phyloP scores from a whole-genome alignment of 1,140 invertebrate genomes.

The Drosophila navojoa region DNA sequence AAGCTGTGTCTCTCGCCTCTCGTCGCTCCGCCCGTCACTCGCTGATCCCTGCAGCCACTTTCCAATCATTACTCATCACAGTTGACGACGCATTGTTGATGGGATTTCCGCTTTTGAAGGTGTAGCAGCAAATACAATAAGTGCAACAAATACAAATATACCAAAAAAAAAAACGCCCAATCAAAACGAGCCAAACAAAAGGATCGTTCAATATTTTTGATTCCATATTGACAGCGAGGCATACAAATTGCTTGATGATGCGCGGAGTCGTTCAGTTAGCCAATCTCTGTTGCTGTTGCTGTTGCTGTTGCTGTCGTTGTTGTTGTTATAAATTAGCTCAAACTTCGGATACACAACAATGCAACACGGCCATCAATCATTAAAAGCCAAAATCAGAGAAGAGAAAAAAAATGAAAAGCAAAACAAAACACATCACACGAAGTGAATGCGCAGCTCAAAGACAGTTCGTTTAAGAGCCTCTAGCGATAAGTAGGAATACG shows the following conservation, averaged over 20 bases:
- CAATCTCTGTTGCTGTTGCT: conserved; percentile 8
- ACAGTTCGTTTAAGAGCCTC: conserved; percentile 68
- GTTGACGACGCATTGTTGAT: conserved; percentile 66
- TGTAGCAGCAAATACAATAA: conserved; percentile 37
- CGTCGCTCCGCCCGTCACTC: background rate
- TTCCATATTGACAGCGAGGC: conserved; percentile 74
- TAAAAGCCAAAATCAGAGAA: conserved; percentile 12
- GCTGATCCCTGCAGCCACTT: conserved; percentile 35
- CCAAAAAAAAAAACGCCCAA: conserved; percentile 50
- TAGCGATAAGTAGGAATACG: conserved; percentile 11
- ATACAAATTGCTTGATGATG: conserved; percentile 70
- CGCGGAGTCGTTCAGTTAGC: conserved; percentile 30
- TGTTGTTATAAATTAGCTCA: conserved; percentile 80
- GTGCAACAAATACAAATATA: conserved; percentile 7
- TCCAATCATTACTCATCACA: conserved; percentile 73
- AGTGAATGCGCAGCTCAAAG: conserved; percentile 45
- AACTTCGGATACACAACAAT: conserved; percentile 62
- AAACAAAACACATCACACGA: background rate
- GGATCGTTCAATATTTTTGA: conserved; percentile 70
- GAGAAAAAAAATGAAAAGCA: background rate
- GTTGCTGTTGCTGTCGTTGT: conserved; percentile 32
- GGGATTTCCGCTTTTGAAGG: conserved; percentile 66
- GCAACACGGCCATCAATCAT: conserved; percentile 73
- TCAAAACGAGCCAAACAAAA: conserved; percentile 72
- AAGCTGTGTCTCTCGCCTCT: conserved; percentile 35